Evolutionary conservation across 2,113 vertebrate species (phyloP), one percentile per base, ranked within the genome.

Genomic region (Centropus unirufus): DNA sequence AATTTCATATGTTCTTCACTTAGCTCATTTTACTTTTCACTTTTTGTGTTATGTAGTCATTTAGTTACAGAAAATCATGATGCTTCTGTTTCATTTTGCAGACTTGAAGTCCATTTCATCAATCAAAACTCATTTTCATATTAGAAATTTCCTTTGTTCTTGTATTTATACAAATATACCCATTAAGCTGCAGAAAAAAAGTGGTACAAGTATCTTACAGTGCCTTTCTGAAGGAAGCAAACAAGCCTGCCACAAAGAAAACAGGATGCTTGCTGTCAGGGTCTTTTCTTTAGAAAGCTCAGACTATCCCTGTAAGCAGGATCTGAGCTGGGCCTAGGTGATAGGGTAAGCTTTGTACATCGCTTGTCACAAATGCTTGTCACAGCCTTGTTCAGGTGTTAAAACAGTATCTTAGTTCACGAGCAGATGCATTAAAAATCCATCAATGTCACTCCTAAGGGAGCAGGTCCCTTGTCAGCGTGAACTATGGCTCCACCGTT

Each of bases 71-170:
- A 95, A 97, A 92, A 83, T 82, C 52, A 67, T 23, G 14, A 86
- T 72, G 75, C 26, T 95, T 95, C 67, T 93, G 84, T 92, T 93
- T 95, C 81, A 78, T 78, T 96, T 83, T 62, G 62, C 93, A 90
- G 62, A 94, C 42, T 20, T 96, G 62, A 96, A 97, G 96, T 93
- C 49, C 68, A 90, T 94, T 96, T 96, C 83, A 54, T 95, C 69
- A 96, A 86, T 14, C 76, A 77, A 89, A 95, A 93, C 19, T 44
- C 22, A 52, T 77, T 75, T 42, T 93, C 17, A 24, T 82, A 88
- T 40, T 80, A 49, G 46, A 11, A 67, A 74, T 78, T 96, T 95
- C 95, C 52, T 76, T 94, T 95, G 67, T 47, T 92, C 40, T 66
- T 92, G 29, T 46, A 40, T 75, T 80, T 96, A 47, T 83, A 83